phyloP scores from a whole-genome alignment of 2,113 vertebrate species.

The Anser brachyrhynchus region DNA sequence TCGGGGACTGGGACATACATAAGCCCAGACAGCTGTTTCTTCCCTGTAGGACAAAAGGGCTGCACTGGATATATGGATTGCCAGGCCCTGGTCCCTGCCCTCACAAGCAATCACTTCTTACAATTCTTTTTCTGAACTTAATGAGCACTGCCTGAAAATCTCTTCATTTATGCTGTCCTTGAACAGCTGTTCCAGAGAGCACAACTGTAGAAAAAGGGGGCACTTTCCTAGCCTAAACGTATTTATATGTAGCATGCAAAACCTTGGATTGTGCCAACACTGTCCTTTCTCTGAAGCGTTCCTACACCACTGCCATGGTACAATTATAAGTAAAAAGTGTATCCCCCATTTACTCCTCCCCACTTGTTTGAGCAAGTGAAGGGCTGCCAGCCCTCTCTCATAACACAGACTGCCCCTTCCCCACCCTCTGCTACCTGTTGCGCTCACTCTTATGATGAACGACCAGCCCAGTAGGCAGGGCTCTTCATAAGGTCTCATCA shows the following conservation, averaged over 20 bases:
- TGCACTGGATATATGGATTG: neutral
- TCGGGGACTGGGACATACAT: rapidly evolving
- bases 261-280: rapidly evolving
- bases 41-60: neutral
- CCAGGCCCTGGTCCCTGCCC: neutral
- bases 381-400: neutral
- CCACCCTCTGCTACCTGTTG: neutral
- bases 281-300: neutral
- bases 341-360: neutral
- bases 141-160: neutral
- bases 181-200: neutral
- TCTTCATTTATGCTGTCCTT: neutral
- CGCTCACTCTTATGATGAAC: rapidly evolving
- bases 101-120: rapidly evolving
- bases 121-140: neutral
- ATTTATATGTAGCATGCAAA: neutral
- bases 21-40: neutral
- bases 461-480: neutral
- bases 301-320: neutral
- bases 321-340: neutral
- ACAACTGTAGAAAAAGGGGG: neutral
- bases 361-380: neutral
- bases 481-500: neutral
- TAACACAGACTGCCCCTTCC: neutral
- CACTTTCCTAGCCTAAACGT: neutral